phyloP scores from a whole-genome alignment of 2,797 vertebrate genomes.

The Neosalanx taihuensis region DNA sequence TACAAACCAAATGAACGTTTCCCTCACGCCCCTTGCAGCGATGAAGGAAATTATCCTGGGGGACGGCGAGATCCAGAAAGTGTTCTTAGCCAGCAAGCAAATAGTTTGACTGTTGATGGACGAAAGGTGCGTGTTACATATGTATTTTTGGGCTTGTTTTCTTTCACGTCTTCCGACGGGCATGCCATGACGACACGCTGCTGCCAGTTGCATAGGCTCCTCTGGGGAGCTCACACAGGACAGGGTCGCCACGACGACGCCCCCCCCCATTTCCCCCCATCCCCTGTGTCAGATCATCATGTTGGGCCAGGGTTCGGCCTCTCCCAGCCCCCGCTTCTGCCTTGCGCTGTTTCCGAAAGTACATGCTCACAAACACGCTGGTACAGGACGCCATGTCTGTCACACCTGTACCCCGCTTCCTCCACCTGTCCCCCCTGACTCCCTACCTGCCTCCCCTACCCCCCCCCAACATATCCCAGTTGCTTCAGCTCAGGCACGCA shows the following conservation, averaged over 20 bases:
- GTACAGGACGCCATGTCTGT: slow-evolving; percentile 41
- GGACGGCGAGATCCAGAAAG: slow-evolving; percentile 57
- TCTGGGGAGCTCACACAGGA: no score
- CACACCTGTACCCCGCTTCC: not conserved
- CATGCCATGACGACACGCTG: slow-evolving; percentile 47
- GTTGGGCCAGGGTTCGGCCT: slow-evolving; percentile 38
- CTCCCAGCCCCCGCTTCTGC: slow-evolving; percentile 54
- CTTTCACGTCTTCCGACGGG: slow-evolving; percentile 25
- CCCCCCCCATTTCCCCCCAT: no score
- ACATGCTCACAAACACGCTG: slow-evolving; percentile 50
- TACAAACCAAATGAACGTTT: slow-evolving; percentile 47
- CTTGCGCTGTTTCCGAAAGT: slow-evolving; percentile 45
- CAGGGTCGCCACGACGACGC: slow-evolving; percentile 45
- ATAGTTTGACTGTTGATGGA: slow-evolving; percentile 42
- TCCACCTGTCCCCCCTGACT: not conserved
- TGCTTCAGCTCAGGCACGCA: slow-evolving; percentile 58
- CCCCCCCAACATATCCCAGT: slow-evolving; percentile 21
- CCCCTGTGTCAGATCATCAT: not conserved
- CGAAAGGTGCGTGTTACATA: slow-evolving; percentile 25
- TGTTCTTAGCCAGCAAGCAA: slow-evolving; percentile 66
- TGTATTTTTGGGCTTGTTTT: slow-evolving; percentile 30
- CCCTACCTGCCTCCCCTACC: slow-evolving; percentile 7
- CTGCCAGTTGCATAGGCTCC: slow-evolving; percentile 59
- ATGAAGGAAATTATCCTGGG: slow-evolving; percentile 44
- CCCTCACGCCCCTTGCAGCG: slow-evolving; percentile 36